These are phyloP conservation scores for Bimastos eiseni DNA, from an alignment of 2,888 invertebrate species.

Conservation along the genomic window DNA sequence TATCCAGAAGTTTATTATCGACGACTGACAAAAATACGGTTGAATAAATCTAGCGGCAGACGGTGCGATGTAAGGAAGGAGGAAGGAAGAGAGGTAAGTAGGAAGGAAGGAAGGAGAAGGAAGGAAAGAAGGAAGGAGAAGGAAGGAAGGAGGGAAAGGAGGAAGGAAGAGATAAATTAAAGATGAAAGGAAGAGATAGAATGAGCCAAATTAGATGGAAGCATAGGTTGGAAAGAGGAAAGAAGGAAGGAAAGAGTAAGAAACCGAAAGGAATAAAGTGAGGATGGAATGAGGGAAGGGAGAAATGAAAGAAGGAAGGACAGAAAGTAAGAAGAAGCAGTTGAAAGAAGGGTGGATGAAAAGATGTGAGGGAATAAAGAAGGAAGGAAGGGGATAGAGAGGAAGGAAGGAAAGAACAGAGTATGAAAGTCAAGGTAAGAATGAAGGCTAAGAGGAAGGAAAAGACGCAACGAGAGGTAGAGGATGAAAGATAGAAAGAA, in stretches of 20 bases:
- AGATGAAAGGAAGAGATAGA: neutral
- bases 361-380: neutral
- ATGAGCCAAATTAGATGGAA: too few species aligned
- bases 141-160: neutral
- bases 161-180: neutral
- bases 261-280: neutral
- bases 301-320: neutral
- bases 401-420: neutral
- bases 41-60: neutral
- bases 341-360: neutral
- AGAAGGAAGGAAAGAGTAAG: neutral
- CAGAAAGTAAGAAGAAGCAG: neutral
- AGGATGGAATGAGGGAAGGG: neutral
- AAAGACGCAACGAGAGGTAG: neutral
- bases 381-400: neutral
- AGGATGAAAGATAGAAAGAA: neutral
- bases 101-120: neutral
- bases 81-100: neutral
- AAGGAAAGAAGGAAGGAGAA: too few species aligned
- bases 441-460: neutral
- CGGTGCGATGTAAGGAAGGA: too few species aligned
- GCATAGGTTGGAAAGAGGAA: neutral
- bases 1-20: constrained; percentile 13
- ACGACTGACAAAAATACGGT: neutral
- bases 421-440: neutral